Percentiles rank a stretch among this genome's conserved stretches.
phyloP scores from a whole-genome alignment of 2,888 invertebrate species.

The Drosophila hamatofila region DNA sequence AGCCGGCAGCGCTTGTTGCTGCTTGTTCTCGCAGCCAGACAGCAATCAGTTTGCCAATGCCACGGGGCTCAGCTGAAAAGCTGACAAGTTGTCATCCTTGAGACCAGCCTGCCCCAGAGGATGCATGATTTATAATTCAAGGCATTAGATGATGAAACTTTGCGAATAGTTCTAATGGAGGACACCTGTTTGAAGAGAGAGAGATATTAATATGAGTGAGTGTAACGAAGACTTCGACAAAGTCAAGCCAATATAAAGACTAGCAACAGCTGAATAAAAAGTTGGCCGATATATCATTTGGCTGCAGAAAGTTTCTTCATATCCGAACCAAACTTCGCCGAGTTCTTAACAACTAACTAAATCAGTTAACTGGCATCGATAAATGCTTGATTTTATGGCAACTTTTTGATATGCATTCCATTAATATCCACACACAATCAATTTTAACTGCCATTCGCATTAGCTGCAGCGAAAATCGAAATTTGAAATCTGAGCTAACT shows the following conservation, averaged over 20 bases:
- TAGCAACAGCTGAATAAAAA: neutral
- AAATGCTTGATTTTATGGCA: neutral
- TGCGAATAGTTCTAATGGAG: neutral
- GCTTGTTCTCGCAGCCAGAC: neutral
- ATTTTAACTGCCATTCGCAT: neutral
- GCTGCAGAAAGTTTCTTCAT: neutral
- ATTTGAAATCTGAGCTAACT: neutral
- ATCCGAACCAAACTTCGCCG: neutral
- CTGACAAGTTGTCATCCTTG: slow-evolving; percentile 13
- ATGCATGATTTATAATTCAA: neutral
- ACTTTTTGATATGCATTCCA: neutral
- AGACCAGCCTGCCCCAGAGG: neutral
- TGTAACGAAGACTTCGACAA: neutral
- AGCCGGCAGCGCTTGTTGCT: too few species aligned
- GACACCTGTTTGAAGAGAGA: neutral
- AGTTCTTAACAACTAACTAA: neutral
- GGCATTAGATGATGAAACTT: neutral
- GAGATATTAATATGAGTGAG: neutral
- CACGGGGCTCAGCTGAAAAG: slow-evolving; percentile 9
- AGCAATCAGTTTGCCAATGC: slow-evolving; percentile 25
- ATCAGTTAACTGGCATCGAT: neutral
- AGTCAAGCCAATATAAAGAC: neutral
- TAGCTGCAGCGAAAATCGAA: too few species aligned
- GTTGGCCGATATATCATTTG: neutral
- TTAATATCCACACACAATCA: neutral